Evolutionary conservation across 2,888 invertebrate genomes (phyloP), one percentile per base, ranked within the genome.

Genomic region (Xestia ashworthii): DNA sequence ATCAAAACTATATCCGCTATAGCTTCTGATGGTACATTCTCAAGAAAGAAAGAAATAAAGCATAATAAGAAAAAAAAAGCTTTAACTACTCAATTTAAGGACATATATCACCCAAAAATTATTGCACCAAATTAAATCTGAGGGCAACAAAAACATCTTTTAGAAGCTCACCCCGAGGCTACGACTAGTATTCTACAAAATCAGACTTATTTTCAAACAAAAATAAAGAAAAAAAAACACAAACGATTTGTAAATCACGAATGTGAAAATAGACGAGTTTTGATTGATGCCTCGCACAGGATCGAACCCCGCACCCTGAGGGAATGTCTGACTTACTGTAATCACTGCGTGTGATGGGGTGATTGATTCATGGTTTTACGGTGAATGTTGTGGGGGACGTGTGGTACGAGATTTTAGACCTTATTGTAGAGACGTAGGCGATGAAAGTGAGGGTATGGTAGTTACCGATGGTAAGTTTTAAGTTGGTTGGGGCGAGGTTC

Each of bases 211-310:
- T 68, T 62, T 14, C 64, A 84, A 76, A 6, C 11, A 71, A 76
- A 80, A 85, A 82, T 12, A 55, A 55, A 55, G 5, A 76, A 79
- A 78, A 81, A 79, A 78, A 81, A 58, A 58, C 38, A 70, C 69
- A 25, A 80, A 67, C 76, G 79, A 83, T 83, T 85, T 86, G 81
- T 88, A 83, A 90, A 88, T 85, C 88, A 89, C 87, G 88, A 85
- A 82, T 87, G 85, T 87, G 89, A 93, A 93, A 94, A 93, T 90
- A 93, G 92, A 93, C 82, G 87, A 91, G 68, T 88, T 89, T 91
- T 95, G 95, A 95, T 95, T 93, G 93, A 95, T 95, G 94, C 90
- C 85, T 88, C 85, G 85, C 87, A 91, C 87, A 87, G 87, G 85
- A 91, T 91, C 90, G 91, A 91, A 92, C 90, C 87, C 73, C 68